Conservation (phyloP, 2,113 vertebrate genomes). For the Bufo bufo region DNA sequence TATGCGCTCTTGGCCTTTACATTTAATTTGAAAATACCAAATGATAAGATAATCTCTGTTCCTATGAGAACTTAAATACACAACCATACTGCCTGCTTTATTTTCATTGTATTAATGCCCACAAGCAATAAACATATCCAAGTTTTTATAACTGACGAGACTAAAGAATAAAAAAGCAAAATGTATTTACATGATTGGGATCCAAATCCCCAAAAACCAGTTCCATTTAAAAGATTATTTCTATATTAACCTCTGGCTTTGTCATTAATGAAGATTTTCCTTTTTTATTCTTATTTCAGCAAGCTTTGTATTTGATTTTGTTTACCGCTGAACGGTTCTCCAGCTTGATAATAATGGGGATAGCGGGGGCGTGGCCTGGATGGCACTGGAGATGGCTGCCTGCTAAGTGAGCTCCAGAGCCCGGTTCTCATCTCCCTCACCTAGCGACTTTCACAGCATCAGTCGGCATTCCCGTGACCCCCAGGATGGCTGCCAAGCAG, state of each 20-base stretch:
- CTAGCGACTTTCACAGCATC: too few relatives aligned
- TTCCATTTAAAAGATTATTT: not conserved
- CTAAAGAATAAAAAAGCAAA: not conserved
- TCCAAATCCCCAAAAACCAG: not conserved
- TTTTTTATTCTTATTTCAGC: too few relatives aligned
- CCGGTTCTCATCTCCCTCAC: too few relatives aligned
- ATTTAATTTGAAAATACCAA: constrained; percentile 42
- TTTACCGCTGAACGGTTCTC: too few relatives aligned
- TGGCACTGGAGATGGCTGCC: too few relatives aligned
- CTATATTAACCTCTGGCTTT: not conserved
- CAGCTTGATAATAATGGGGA: too few relatives aligned
- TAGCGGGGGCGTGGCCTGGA: too few relatives aligned
- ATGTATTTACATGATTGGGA: not conserved
- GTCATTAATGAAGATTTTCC: too few relatives aligned
- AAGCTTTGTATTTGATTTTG: too few relatives aligned
- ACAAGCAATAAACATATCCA: constrained; percentile 8
- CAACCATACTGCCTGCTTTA: not conserved
- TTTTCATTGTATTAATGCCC: constrained; percentile 27
- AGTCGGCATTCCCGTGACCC: too few relatives aligned
- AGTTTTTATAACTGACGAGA: not conserved
- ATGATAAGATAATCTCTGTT: constrained; percentile 26
- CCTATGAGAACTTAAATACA: not conserved
- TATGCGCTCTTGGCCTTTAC: constrained; percentile 2
- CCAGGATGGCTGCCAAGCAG: too few relatives aligned
- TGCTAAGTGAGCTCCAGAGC: too few relatives aligned